phyloP scores from a whole-genome alignment of 2,888 invertebrate species.

The Pristionchus japonicus region DNA sequence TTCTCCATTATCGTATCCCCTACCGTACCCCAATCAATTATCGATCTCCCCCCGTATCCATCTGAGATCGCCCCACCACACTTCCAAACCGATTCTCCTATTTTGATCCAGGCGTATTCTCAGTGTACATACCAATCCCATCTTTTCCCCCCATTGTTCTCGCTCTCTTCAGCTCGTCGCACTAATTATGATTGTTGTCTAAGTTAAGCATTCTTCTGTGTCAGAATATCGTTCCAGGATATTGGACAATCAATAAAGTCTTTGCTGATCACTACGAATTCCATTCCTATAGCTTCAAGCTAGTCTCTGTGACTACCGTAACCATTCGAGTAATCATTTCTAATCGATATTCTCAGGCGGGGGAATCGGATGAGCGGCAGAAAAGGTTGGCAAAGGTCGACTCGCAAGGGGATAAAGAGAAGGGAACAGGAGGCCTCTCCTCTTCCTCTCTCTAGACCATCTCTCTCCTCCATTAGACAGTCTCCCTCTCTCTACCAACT shows the following conservation, averaged over 20 bases:
- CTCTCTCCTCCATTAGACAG: slow-evolving; percentile 30
- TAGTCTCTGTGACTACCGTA: too few relatives aligned
- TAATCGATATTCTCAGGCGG: too few relatives aligned
- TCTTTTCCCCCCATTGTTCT: too few relatives aligned
- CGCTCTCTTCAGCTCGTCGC: neutral
- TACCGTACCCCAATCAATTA: neutral
- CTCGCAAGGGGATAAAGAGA: neutral
- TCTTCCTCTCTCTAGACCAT: neutral
- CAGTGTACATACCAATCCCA: slow-evolving; percentile 32
- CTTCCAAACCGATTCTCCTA: neutral
- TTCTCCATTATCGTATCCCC: too few relatives aligned
- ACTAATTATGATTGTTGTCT: slow-evolving; percentile 24
- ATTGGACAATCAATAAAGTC: slow-evolving; percentile 6
- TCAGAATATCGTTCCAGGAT: neutral
- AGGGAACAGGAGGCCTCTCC: slow-evolving; percentile 4
- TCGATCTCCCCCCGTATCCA: slow-evolving; percentile 18
- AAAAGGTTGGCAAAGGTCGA: neutral
- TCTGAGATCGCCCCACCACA: neutral
- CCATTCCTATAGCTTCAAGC: too few relatives aligned
- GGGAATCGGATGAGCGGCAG: neutral
- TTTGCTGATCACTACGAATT: too few relatives aligned
- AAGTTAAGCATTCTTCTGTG: neutral
- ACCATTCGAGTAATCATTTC: too few relatives aligned
- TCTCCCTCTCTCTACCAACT: neutral
- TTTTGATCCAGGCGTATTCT: neutral